Conservation (phyloP, 2,888 invertebrate genomes). For the Tenodera sinensis region DNA sequence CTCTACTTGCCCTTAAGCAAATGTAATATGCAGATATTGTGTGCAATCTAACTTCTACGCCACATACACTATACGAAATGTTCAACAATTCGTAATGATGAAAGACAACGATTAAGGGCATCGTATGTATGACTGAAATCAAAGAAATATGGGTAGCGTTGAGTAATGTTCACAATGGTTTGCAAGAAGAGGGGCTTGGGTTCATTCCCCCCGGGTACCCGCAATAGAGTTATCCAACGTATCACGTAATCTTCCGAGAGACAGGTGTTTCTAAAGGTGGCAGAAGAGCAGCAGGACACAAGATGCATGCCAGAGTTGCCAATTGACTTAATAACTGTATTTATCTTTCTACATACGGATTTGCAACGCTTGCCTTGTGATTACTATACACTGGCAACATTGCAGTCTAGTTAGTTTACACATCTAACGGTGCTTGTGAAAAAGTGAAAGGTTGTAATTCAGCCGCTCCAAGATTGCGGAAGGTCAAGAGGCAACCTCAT, state of each 20-base stretch:
- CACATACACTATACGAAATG: too few relatives aligned
- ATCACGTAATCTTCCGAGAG: not conserved
- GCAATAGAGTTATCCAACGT: not conserved
- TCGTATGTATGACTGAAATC: not conserved
- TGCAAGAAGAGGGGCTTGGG: not conserved
- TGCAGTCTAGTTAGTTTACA: not conserved
- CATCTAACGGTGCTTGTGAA: not conserved
- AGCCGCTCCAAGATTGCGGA: not conserved
- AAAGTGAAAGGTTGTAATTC: not conserved
- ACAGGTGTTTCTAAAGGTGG: not conserved
- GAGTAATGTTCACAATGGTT: not conserved
- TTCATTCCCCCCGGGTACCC: not conserved
- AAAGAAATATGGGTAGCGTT: not conserved
- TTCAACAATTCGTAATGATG: too few relatives aligned
- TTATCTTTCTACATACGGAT: not conserved
- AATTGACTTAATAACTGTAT: not conserved
- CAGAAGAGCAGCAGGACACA: not conserved
- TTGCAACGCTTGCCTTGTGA: not conserved
- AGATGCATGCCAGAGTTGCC: too few relatives aligned
- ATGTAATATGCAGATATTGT: too few relatives aligned
- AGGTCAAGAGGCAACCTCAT: not conserved
- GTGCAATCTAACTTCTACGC: too few relatives aligned
- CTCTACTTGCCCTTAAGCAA: too few relatives aligned
- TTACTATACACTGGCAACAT: not conserved
- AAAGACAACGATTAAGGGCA: too few relatives aligned